Conservation (phyloP, 2,113 vertebrate species). For the Pampusana beccarii region DNA sequence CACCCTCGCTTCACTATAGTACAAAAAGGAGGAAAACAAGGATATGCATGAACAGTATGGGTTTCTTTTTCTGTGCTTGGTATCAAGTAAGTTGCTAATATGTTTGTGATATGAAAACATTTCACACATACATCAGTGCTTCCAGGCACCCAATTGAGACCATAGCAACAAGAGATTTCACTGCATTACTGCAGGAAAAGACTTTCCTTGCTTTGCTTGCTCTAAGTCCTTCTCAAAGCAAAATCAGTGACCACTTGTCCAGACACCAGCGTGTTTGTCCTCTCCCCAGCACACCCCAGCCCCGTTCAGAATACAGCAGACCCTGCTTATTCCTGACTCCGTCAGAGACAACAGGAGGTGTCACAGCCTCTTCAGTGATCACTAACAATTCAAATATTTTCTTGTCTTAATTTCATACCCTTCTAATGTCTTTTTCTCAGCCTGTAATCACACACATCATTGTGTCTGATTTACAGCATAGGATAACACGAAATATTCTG, state of each 20-base stretch:
- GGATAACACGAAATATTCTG: not conserved
- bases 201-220: not conserved
- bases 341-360: not conserved
- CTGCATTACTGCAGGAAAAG: not conserved
- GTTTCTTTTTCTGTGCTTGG: constrained; percentile 32
- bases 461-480: not conserved
- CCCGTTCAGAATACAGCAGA: not conserved
- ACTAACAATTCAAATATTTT: not conserved
- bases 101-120: constrained; percentile 52
- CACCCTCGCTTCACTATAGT: constrained; percentile 54
- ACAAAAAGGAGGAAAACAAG: constrained; percentile 59
- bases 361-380: not conserved
- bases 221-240: not conserved
- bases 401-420: not conserved
- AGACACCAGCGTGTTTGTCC: not conserved
- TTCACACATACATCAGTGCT: constrained; percentile 41
- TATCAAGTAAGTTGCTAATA: constrained; percentile 61
- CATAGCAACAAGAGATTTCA: constrained; percentile 32
- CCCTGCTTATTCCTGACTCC: not conserved
- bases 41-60: constrained; percentile 50
- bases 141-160: constrained; percentile 45
- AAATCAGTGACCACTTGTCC: not conserved
- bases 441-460: not conserved
- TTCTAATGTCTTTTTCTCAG: not conserved
- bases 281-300: not conserved